These are phyloP conservation scores for Malurus elegans DNA, from an alignment of 2,113 vertebrate genomes.

Conservation along the genomic window DNA sequence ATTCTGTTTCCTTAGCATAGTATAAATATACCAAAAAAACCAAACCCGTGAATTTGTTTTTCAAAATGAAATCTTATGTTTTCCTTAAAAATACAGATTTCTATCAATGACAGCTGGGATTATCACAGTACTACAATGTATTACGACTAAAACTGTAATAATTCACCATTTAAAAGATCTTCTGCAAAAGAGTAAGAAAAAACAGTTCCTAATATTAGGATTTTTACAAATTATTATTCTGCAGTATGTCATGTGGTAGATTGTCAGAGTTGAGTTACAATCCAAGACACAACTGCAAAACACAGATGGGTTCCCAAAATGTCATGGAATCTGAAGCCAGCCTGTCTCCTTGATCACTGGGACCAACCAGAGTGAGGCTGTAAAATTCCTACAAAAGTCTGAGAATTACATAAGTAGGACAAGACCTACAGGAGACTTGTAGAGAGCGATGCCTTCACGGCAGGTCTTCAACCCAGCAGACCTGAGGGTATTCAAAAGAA, in stretches of 20 bases:
- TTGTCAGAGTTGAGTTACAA: background rate
- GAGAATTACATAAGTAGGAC: background rate
- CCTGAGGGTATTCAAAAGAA: background rate
- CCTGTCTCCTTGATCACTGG: background rate
- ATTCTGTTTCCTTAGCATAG: background rate
- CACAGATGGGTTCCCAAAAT: background rate
- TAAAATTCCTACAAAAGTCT: background rate
- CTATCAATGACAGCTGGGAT: background rate
- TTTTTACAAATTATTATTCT: background rate
- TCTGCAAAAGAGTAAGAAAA: background rate
- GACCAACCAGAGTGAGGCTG: background rate
- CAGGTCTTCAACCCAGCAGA: background rate
- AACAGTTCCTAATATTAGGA: background rate
- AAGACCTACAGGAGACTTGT: background rate
- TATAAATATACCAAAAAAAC: background rate
- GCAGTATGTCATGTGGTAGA: background rate
- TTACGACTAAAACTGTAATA: background rate
- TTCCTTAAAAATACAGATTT: background rate
- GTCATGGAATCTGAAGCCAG: background rate
- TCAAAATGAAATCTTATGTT: background rate
- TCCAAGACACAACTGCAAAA: background rate
- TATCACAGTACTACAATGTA: background rate
- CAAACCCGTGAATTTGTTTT: background rate
- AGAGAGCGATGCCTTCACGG: background rate
- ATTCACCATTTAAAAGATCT: background rate